phyloP scores from a whole-genome alignment of 2,113 vertebrate genomes.

The Nerophis ophidion region DNA sequence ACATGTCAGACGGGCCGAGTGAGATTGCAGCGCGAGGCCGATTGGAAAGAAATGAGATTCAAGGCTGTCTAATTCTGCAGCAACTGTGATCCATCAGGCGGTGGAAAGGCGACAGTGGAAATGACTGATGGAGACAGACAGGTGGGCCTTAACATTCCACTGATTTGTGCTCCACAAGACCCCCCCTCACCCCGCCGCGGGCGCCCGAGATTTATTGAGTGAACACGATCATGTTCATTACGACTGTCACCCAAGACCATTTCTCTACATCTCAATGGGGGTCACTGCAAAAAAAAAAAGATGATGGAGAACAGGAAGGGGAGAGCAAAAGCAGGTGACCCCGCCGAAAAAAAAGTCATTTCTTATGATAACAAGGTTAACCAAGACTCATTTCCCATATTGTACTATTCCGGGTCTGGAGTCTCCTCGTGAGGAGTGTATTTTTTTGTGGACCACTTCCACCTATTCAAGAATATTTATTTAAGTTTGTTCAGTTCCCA shows the following conservation, averaged over 20 bases:
- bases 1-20: slow-evolving; percentile 92
- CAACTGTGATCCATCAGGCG: slow-evolving; percentile 99
- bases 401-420: neutral
- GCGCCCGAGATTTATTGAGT: slow-evolving; percentile 99
- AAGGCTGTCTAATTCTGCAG: slow-evolving; percentile 99
- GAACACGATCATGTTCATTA: slow-evolving; percentile 99
- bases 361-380: neutral
- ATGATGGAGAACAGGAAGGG: slow-evolving; percentile 76
- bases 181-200: slow-evolving; percentile 35
- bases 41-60: slow-evolving; percentile 99
- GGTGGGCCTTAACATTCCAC: slow-evolving; percentile 98
- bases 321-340: slow-evolving; percentile 35
- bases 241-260: slow-evolving; percentile 97
- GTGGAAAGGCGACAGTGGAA: slow-evolving; percentile 96
- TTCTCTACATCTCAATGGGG: slow-evolving; percentile 96
- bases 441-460: neutral
- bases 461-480: neutral
- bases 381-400: neutral
- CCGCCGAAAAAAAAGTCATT: neutral
- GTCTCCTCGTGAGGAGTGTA: neutral
- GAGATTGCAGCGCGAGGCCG: slow-evolving; percentile 91
- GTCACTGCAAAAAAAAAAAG: slow-evolving; percentile 88
- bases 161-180: slow-evolving; percentile 99
- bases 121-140: slow-evolving; percentile 99
- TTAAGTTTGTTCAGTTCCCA: neutral